Conservation (phyloP, 2,888 invertebrate species). For the Spodoptera littoralis region DNA sequence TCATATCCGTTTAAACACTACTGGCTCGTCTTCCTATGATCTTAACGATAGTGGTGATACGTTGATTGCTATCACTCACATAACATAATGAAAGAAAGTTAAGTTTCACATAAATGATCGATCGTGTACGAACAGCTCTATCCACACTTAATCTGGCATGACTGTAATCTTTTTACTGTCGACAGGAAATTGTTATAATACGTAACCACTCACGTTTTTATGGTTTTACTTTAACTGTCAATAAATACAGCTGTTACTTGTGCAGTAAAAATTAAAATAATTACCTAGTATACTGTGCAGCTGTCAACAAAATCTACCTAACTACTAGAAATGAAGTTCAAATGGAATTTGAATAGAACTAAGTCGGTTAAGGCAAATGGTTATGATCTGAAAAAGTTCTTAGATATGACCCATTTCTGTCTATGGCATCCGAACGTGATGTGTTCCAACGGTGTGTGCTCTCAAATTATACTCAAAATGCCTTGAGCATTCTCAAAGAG, state of each 20-base stretch:
- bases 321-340: too few species aligned
- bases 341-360: too few species aligned
- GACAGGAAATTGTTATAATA: constrained; percentile 45
- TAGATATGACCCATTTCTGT: too few species aligned
- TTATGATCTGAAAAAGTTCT: too few species aligned
- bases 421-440: constrained; percentile 3
- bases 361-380: too few species aligned
- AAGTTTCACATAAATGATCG: constrained; percentile 42
- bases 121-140: constrained; percentile 25
- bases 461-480: constrained; percentile 1
- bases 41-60: constrained; percentile 2
- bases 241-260: constrained; percentile 37
- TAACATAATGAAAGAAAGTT: constrained; percentile 29
- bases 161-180: constrained; percentile 40
- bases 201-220: constrained; percentile 40
- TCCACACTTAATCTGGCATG: constrained; percentile 47
- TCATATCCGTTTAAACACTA: background rate
- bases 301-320: constrained; percentile 2
- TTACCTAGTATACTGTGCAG: constrained; percentile 1
- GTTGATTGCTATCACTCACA: constrained; percentile 20
- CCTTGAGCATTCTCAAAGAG: constrained; percentile 3
- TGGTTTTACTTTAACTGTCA: constrained; percentile 44
- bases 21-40: background rate
- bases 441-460: constrained; percentile 10
- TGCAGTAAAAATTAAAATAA: constrained; percentile 32